Base-by-base conservation (phyloP, 1,140 invertebrate species). In the Solen grandis region DNA sequence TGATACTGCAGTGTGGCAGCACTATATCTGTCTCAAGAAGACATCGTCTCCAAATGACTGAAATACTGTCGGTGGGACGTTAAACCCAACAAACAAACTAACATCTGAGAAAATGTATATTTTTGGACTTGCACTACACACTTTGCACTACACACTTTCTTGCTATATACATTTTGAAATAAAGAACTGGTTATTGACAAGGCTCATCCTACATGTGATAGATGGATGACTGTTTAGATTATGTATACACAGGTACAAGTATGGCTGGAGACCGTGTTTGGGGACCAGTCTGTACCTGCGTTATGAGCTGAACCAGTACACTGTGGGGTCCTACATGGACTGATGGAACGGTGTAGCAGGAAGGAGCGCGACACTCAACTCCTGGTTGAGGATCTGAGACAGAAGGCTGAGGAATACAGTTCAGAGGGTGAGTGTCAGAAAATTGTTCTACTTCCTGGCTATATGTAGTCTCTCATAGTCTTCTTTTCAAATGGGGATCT, bases 241-340 rank as follows among this genome's bases (percentile, higher is more conserved):
- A 25, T 55, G n/a, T 57, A 16, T 55, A 5, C 38, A 55, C 52
- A 88, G 86, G 81, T 89, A 35, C 84, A 83, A 66, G 81, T 77
- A 27, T 89, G 88, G 88, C 66, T 89, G 8, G 86, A 89, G 27
- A 80, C 77, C 38, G 41, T 86, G 2, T 88, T 84, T 85, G 88
- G 76, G n/a, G 87, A 87, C 52, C 82, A 84, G 27, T 33, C 59
- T 57, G 74, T 89, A n/a, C 88, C 88, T 0, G 69, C 69, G 5
- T n/a, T 89, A 85, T 84, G 88, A 89, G 50, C 63, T 87, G 0
- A 88, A 87, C 59, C 57, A 85, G 54, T 75, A 25, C 16, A 88
- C 84, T 25, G 69, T 89, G 14, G 55, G 1, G 60, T 82, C 5
- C 63, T 89, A 25, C 60, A 86, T 60, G 68, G 82, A 10, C 54